Evolutionary conservation across 2,888 invertebrate genomes (phyloP), one percentile per base, ranked within the genome.

Genomic region (Alloplasta piceator): DNA sequence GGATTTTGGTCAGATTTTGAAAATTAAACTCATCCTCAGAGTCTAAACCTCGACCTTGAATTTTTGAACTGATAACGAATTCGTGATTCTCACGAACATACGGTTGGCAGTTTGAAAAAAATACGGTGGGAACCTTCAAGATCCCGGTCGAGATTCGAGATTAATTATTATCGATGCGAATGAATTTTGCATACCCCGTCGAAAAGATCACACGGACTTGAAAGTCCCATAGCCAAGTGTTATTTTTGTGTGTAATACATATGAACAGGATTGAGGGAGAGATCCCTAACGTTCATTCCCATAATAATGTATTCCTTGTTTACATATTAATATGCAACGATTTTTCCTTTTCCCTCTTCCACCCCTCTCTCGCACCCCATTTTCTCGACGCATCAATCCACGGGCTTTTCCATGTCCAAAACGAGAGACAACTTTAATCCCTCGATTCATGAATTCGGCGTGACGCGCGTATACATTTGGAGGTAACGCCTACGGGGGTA

Each of bases 281-380:
- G 26, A 36, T 43, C 55, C 14, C 26, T 58, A 56, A 36, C 36
- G 60, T 66, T 66, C 38, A 48, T 58, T 66, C 43, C 7, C 41
- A 58, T 56, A 55, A 41, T 64, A 74, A 70, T 70, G 63, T 70
- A 79, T 74, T 70, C 64, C 58, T 26, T 74, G 70, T 79, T 79
- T 75, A 70, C 74, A 79, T 46, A 75, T 74, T 79, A 74, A 74
- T 75, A 75, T 75, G 70, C 64, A 79, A 74, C 74, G 58, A 58
- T 66, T 41, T 68, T 68, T 70, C 52, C 68, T 48, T 70, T 16
- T 16, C 46, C 46, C 46, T 46, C 16, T 46, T 61, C 26, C 38
- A n/a, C 38, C 9, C 38, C 55, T 64, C 63, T 26, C 26, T 1
- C 1, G 26, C 26, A 26, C 26, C 26, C 26, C 26, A 26, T 26